Base-by-base conservation (phyloP, 1,140 invertebrate genomes). In the Lethocerus indicus region DNA sequence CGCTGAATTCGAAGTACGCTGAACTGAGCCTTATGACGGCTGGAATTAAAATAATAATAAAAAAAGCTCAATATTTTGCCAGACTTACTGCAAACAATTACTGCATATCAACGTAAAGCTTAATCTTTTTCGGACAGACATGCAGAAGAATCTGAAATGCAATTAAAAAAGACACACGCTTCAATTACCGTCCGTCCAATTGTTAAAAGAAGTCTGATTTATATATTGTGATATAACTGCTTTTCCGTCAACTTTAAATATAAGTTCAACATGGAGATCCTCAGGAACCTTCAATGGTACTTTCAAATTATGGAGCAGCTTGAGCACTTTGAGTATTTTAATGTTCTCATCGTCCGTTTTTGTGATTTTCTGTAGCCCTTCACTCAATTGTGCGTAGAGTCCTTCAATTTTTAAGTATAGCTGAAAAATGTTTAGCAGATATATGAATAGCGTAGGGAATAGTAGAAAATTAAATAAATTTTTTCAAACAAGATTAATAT, bases 341-440 rank as follows among this genome's bases (percentile, higher is more conserved):
- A 52, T 62, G n/a, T 60, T 65, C 58, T 50, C 61, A 54, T 45
- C 62, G 57, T 40, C 64, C 52, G 56, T 68, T 57, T 58, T 65
- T 50, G 53, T 63, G 54, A 56, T 67, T 27, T 58, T 61, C 42
- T 58, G 54, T 29, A 67, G 58, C 28, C 54, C 47, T n/a, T 52
- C 45, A 46, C 51, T 52, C 16, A 57, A 41, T 0, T 60, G 60
- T 41, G 67, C 63, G 5, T 61, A 59, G 0, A 69, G 46, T 12
- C 74, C 73, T 50, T 72, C 68, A 2, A 68, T 66, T 63, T 75
- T 76, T 9, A 76, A 63, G 49, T 75, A 74, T 0, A 75, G 53
- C 73, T 75, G 45, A 12, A 39, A 24, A 21, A 18, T 47, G 7
- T 49, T 12, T 23, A 43, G 5, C 13, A 26, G 24, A 23, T n/a